These are phyloP conservation scores for Tyto alba DNA, from an alignment of 2,113 vertebrate species.

Conservation along the genomic window DNA sequence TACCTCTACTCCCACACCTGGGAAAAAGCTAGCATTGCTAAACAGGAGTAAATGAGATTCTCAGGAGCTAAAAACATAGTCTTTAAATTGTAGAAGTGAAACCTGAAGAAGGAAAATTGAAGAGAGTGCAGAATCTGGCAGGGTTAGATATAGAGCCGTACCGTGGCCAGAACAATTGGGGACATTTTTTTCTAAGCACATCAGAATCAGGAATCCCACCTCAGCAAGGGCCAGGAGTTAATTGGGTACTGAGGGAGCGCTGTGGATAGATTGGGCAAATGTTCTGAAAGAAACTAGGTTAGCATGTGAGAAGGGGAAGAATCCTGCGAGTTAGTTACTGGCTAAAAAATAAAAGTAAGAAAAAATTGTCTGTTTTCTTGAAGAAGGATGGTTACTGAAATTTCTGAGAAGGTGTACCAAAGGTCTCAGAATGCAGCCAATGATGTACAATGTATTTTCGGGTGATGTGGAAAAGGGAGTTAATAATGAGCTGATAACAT, in stretches of 20 bases:
- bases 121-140: neutral
- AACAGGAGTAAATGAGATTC: neutral
- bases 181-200: neutral
- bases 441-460: neutral
- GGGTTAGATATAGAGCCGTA: neutral
- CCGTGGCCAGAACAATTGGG: neutral
- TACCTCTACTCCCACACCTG: neutral
- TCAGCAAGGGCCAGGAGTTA: neutral
- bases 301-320: neutral
- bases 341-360: neutral
- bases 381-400: neutral
- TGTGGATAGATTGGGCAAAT: neutral
- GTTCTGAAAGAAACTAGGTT: neutral
- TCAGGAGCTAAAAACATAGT: neutral
- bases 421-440: neutral
- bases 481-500: neutral
- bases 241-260: accelerated
- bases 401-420: neutral
- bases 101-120: neutral
- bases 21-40: neutral
- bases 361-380: neutral
- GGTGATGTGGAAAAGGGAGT: neutral
- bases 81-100: neutral
- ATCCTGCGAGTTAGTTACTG: neutral
- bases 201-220: neutral